Conservation (phyloP, 2,888 invertebrate genomes). For the Meandrusa payeni region DNA sequence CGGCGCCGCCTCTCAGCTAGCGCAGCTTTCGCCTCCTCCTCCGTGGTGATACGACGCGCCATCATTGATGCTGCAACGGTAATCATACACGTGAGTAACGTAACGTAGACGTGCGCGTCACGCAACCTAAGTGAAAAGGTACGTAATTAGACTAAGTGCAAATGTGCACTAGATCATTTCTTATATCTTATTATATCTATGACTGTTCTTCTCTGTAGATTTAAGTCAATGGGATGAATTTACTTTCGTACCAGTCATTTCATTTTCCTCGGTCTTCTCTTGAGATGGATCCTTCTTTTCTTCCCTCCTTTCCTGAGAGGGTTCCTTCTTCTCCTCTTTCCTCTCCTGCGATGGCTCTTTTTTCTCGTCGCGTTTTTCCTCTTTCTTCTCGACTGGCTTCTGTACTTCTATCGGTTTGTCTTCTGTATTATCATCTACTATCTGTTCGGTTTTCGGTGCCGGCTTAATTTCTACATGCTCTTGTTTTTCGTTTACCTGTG, state of each 20-base stretch:
- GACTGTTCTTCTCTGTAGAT: too few relatives aligned
- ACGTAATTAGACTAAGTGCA: too few relatives aligned
- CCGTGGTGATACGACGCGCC: constrained; percentile 86
- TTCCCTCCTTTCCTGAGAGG: constrained; percentile 41
- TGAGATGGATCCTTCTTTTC: constrained; percentile 66
- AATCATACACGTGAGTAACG: too few relatives aligned
- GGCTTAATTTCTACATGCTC: constrained; percentile 47
- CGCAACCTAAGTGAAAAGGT: too few relatives aligned
- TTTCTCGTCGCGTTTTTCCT: constrained; percentile 32
- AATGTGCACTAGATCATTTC: too few relatives aligned
- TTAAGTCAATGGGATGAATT: too few relatives aligned
- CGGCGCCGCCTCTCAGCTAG: constrained; percentile 93
- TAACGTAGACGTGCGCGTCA: too few relatives aligned
- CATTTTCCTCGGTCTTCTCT: constrained; percentile 74
- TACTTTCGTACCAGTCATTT: constrained; percentile 85
- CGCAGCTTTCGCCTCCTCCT: constrained; percentile 96
- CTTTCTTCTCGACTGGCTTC: constrained; percentile 39
- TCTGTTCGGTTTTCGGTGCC: constrained; percentile 53
- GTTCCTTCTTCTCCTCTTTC: constrained; percentile 36
- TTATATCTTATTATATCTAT: too few relatives aligned
- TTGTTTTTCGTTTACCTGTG: constrained; percentile 59
- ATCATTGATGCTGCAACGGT: constrained; percentile 65
- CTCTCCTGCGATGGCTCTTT: constrained; percentile 34
- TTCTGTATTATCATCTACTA: constrained; percentile 31
- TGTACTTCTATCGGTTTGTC: constrained; percentile 32